phyloP scores from a whole-genome alignment of 2,797 vertebrate species.

The Acrossocheilus fasciatus region DNA sequence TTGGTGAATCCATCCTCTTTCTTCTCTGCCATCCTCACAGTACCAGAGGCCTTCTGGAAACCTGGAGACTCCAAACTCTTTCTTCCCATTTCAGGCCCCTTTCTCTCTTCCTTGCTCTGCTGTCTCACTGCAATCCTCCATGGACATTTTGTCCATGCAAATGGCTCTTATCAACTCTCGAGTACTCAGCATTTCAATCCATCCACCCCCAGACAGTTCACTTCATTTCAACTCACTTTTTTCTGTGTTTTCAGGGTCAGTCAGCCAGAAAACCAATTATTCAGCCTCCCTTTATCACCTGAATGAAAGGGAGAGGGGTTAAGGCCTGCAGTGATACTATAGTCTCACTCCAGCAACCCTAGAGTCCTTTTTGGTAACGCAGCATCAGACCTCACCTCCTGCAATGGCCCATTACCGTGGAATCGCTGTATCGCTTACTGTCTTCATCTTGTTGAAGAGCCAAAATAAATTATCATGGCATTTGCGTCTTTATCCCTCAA shows the following conservation, averaged over 20 bases:
- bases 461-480: slow-evolving; percentile 28
- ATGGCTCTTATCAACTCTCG: slow-evolving; percentile 53
- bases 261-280: slow-evolving; percentile 73
- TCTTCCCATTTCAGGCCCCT: not conserved
- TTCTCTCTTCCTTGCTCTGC: slow-evolving; percentile 29
- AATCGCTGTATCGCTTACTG: slow-evolving; percentile 28
- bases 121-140: slow-evolving; percentile 43
- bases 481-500: slow-evolving; percentile 15
- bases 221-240: slow-evolving; percentile 60
- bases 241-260: slow-evolving; percentile 71
- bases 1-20: slow-evolving; percentile 37
- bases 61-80: slow-evolving; percentile 20
- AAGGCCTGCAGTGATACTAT: slow-evolving; percentile 54
- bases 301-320: slow-evolving; percentile 52
- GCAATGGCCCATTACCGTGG: not conserved
- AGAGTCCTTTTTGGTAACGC: slow-evolving; percentile 12
- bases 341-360: slow-evolving; percentile 46
- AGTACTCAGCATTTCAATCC: slow-evolving; percentile 54
- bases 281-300: slow-evolving; percentile 63
- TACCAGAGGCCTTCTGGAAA: slow-evolving; percentile 19
- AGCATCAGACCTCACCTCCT: slow-evolving; percentile 21
- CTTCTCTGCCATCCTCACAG: slow-evolving; percentile 33
- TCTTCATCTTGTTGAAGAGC: slow-evolving; percentile 18
- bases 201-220: slow-evolving; percentile 52
- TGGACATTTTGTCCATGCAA: slow-evolving; percentile 54